Evolutionary conservation across 2,888 invertebrate species (phyloP), one percentile per base, ranked within the genome.

Genomic region (Cryptocheilus praepositus): DNA sequence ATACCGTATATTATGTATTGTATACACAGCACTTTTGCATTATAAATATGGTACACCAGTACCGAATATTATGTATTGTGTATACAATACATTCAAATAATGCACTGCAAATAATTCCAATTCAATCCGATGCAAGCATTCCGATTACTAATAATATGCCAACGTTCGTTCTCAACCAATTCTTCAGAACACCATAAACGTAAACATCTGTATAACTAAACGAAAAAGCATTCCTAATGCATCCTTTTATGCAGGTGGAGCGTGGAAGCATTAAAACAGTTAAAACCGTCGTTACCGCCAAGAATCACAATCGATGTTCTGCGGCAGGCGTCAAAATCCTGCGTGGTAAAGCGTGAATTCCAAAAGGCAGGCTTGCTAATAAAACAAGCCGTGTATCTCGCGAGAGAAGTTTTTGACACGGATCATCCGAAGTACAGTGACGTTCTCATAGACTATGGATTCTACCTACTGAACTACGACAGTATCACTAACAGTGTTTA

Each of bases 381-480:
- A 77, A 93, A 93, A 71, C 94, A 96, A 89, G 97, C 96, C 0
- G 93, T 95, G 51, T 92, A 92, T 69, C 90, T 93, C 61, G 94
- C 95, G 15, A 91, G 93, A 16, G 90, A 90, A 77, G 88, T 91
- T 53, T 93, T 92, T 89, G 92, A 92, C 0, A 89, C 90, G 22
- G 88, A 90, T n/a, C 95, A 96, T 90, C 96, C 95, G 63, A 94
- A 94, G 82, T 95, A 94, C 88, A 94, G 97, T 22, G 95, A 96
- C 87, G 93, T 95, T 51, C 90, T 98, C 67, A 91, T 95, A 77
- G 97, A 97, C 90, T 96, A 95, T 89, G 98, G 96, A 74, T 97
- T 96, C 90, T 97, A 95, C 88, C 90, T 97, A 82, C 91, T 97
- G 78, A 97, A 97, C 89, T 94, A 95, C 61, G 98, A 98, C 90